Percentiles rank a stretch among this genome's conserved stretches.
phyloP scores from a whole-genome alignment of 2,113 vertebrate genomes.

The Istiophorus platypterus region DNA sequence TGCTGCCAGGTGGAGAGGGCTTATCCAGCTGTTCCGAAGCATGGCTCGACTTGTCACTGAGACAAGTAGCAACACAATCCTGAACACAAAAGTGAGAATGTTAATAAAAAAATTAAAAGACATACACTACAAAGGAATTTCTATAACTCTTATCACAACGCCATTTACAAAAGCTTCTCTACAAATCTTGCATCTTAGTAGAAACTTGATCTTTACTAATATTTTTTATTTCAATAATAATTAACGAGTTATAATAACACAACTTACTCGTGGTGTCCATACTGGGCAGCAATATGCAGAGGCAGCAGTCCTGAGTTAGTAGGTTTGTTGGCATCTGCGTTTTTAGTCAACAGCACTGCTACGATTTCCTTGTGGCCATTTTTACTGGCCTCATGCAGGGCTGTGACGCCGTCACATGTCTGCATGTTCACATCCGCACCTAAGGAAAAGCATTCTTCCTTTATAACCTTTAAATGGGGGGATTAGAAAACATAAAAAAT shows the following conservation, averaged over 20 bases:
- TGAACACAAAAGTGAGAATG: slow-evolving; percentile 67
- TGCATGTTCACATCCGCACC: slow-evolving; percentile 95
- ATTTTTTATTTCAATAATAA: not conserved
- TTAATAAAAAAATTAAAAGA: not conserved
- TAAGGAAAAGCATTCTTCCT: slow-evolving; percentile 61
- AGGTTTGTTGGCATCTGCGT: slow-evolving; percentile 93
- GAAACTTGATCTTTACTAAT: not conserved
- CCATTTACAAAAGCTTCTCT: not conserved
- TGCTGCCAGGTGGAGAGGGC: slow-evolving; percentile 93
- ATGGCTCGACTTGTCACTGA: slow-evolving; percentile 91
- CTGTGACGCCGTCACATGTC: slow-evolving; percentile 90
- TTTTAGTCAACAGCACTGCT: slow-evolving; percentile 88
- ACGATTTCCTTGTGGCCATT: slow-evolving; percentile 87
- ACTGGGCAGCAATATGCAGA: slow-evolving; percentile 91
- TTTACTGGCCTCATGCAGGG: slow-evolving; percentile 92
- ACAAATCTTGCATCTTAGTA: not conserved
- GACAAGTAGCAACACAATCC: slow-evolving; percentile 91
- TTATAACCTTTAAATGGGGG: not conserved
- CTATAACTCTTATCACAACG: not conserved
- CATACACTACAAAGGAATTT: not conserved
- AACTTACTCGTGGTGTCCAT: slow-evolving; percentile 92
- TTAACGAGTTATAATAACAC: not conserved
- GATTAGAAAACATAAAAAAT: not conserved
- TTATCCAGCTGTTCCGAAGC: slow-evolving; percentile 91
- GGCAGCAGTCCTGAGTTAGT: slow-evolving; percentile 90